Conservation (phyloP, 2,888 invertebrate species). For the Ormyrus rosae region DNA sequence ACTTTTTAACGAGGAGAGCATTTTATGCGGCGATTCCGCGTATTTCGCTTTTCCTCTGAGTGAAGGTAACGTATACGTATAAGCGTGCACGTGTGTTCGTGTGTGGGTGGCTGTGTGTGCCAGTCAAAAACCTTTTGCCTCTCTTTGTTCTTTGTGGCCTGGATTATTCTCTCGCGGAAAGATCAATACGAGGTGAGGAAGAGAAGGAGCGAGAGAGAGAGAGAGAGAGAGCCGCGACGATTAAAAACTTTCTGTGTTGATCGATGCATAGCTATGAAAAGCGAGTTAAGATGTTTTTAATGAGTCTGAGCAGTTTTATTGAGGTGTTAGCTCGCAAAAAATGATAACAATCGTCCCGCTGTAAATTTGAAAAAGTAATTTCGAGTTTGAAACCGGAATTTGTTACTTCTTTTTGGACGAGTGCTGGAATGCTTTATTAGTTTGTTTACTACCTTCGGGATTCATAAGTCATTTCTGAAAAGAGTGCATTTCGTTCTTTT, state of each 20-base stretch:
- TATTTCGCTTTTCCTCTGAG: slow-evolving; percentile 1
- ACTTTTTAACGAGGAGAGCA: slow-evolving; percentile 29
- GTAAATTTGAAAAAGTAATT: slow-evolving; percentile 12
- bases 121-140: slow-evolving; percentile 23
- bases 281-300: slow-evolving; percentile 27
- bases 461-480: not conserved
- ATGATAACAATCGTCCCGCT: not conserved
- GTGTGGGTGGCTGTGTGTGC: not conserved
- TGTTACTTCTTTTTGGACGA: no score
- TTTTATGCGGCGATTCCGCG: slow-evolving; percentile 15
- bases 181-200: slow-evolving; percentile 40
- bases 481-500: not conserved
- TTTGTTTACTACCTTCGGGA: slow-evolving; percentile 4
- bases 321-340: slow-evolving; percentile 1
- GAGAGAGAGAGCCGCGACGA: not conserved
- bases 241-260: slow-evolving; percentile 7
- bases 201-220: not conserved
- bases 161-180: slow-evolving; percentile 32
- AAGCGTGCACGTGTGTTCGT: no score
- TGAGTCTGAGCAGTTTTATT: slow-evolving; percentile 16
- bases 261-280: slow-evolving; percentile 5
- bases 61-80: no score
- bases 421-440: not conserved
- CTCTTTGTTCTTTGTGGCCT: slow-evolving; percentile 41
- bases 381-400: not conserved